Percentiles rank a stretch among this genome's conserved stretches.
Evolutionary conservation across 2,797 vertebrate species (phyloP).

Genomic region (Hipposideros larvatus): DNA sequence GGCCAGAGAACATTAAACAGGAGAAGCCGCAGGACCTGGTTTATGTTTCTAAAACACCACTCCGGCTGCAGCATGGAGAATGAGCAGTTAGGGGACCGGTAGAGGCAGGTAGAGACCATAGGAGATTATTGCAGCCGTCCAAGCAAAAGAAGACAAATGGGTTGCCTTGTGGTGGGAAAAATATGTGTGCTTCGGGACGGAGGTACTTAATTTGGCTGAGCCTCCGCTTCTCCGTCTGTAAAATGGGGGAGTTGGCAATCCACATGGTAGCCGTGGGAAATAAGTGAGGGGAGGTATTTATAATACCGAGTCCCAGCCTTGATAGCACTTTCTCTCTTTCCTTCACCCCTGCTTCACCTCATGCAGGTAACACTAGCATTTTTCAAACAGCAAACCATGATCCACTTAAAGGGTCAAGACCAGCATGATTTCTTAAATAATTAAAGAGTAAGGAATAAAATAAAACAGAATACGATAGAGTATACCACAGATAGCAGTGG

Average conservation of each 20-base stretch:
- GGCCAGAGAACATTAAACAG: not conserved
- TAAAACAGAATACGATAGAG: not conserved
- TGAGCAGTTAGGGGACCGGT: fast-evolving
- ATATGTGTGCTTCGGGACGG: not conserved
- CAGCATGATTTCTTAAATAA: not conserved
- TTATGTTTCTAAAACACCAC: not conserved
- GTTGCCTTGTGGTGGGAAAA: not conserved
- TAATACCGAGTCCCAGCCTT: not conserved
- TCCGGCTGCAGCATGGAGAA: not conserved
- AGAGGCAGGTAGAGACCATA: not conserved
- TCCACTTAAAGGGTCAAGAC: not conserved
- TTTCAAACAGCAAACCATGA: not conserved
- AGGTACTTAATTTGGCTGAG: not conserved
- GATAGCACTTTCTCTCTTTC: not conserved
- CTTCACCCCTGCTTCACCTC: not conserved
- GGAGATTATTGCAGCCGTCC: not conserved
- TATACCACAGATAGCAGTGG: too few relatives aligned
- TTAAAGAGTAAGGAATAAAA: not conserved
- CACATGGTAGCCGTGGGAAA: not conserved
- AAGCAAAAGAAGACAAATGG: not conserved
- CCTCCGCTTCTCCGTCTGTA: not conserved
- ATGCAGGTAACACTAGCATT: not conserved
- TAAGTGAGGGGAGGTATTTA: not conserved
- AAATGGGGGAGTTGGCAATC: too few relatives aligned
- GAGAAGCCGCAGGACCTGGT: not conserved